Conservation (phyloP, 64 coral and sea anemone species). For the Platygyra sinensis region DNA sequence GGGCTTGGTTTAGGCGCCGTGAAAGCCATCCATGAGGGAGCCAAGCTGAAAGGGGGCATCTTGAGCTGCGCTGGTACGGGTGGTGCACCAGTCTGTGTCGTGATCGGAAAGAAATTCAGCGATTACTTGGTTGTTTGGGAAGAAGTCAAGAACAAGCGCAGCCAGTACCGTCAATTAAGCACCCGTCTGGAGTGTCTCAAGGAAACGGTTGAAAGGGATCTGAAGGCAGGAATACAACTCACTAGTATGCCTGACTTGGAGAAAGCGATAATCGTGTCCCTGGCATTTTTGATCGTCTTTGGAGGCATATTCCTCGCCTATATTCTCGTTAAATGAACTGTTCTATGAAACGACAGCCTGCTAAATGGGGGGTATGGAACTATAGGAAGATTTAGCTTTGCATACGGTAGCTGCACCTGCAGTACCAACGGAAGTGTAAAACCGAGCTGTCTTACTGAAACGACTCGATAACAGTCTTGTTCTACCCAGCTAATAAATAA, state of each 20-base stretch:
- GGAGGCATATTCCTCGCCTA: background rate
- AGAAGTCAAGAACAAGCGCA: background rate
- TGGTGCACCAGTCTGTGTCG: too few relatives aligned
- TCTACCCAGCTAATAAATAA: too few relatives aligned
- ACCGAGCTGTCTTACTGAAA: too few relatives aligned
- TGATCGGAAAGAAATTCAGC: background rate
- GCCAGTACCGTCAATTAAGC: constrained; percentile 3
- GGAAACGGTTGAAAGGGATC: background rate
- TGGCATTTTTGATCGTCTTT: background rate
- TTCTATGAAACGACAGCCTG: background rate
- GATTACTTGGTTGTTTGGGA: background rate
- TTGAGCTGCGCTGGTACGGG: background rate
- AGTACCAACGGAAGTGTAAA: too few relatives aligned
- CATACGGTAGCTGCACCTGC: too few relatives aligned
- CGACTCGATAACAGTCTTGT: too few relatives aligned
- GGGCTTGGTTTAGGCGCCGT: background rate
- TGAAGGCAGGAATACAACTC: background rate
- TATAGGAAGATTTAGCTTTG: background rate
- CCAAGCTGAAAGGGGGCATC: background rate
- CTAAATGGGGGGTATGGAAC: background rate
- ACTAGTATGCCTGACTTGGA: background rate
- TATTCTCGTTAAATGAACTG: background rate
- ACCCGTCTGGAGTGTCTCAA: background rate
- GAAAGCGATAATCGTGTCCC: background rate
- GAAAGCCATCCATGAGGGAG: background rate